Evolutionary conservation across 35 echinoderm and acorn worm species (phyloP).

Genomic region (Apostichopus parvimensis): DNA sequence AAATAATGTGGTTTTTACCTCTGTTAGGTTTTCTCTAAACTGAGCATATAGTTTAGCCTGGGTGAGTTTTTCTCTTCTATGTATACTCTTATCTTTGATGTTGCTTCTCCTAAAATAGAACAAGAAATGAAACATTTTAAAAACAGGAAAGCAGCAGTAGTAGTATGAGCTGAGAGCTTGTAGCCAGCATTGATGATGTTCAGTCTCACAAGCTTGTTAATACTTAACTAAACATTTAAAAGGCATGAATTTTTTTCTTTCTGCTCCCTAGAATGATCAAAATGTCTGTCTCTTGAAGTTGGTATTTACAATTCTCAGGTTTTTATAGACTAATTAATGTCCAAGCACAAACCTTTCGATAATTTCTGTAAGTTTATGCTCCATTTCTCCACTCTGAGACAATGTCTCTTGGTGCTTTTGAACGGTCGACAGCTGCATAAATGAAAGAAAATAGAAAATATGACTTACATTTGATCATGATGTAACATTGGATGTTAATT

Average conservation of each 20-base stretch:
- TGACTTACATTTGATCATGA: not conserved
- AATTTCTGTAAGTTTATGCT: constrained; percentile 55
- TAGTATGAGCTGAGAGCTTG: no score
- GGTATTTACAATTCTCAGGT: not conserved
- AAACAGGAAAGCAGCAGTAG: no score
- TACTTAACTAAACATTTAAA: no score
- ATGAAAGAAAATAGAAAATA: not conserved
- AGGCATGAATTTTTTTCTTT: no score
- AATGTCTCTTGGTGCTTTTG: constrained; percentile 12
- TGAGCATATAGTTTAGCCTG: constrained; percentile 87
- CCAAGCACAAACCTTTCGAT: constrained; percentile 56
- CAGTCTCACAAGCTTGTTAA: no score
- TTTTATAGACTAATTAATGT: not conserved
- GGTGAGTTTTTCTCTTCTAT: constrained; percentile 80
- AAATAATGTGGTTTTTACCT: constrained; percentile 44
- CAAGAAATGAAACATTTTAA: no score
- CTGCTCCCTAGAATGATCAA: no score
- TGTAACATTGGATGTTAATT: no score
- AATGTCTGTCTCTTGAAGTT: no score
- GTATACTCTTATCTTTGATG: constrained; percentile 62
- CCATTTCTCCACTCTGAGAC: not conserved
- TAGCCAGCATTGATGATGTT: no score
- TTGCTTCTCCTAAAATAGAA: constrained; percentile 65
- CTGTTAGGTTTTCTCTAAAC: constrained; percentile 71
- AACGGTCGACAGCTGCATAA: constrained; percentile 12